A percentile compares a stretch with the other conserved stretches of the same genome.
Conservation (phyloP, 1,140 invertebrate species). For the Muscidifurax raptorellus region DNA sequence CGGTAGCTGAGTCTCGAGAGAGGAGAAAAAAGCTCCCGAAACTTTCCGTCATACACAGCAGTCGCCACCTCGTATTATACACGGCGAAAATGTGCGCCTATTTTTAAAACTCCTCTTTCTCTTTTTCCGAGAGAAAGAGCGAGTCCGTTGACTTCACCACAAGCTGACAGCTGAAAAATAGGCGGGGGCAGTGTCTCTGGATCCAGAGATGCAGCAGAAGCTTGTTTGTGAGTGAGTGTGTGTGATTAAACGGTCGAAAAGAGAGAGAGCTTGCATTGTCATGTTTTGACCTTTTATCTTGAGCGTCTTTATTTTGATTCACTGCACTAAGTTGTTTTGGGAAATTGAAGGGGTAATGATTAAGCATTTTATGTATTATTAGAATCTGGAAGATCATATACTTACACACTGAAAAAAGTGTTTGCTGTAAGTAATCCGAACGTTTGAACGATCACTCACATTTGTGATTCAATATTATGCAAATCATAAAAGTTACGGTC, state of each 20-base stretch:
- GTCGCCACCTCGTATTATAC: neutral
- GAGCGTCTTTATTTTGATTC: neutral
- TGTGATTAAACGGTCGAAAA: neutral
- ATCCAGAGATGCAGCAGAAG: neutral
- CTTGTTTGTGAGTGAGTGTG: neutral
- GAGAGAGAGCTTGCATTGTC: neutral
- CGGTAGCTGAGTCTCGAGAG: neutral
- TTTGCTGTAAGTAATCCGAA: no score
- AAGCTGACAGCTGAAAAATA: neutral
- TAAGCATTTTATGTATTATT: no score
- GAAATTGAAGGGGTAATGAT: neutral
- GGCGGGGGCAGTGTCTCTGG: neutral
- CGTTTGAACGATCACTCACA: no score
- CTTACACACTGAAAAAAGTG: no score
- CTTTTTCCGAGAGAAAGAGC: neutral
- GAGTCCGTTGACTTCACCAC: neutral
- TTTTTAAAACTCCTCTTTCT: conserved; percentile 5
- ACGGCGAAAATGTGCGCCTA: neutral
- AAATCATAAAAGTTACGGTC: no score
- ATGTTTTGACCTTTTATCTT: neutral
- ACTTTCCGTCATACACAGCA: neutral
- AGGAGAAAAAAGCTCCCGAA: neutral
- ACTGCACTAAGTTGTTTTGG: neutral
- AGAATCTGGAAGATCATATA: no score
- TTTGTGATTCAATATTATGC: no score